Conservation (phyloP, 1,140 invertebrate genomes). For the Schlechtendalia chinensis region DNA sequence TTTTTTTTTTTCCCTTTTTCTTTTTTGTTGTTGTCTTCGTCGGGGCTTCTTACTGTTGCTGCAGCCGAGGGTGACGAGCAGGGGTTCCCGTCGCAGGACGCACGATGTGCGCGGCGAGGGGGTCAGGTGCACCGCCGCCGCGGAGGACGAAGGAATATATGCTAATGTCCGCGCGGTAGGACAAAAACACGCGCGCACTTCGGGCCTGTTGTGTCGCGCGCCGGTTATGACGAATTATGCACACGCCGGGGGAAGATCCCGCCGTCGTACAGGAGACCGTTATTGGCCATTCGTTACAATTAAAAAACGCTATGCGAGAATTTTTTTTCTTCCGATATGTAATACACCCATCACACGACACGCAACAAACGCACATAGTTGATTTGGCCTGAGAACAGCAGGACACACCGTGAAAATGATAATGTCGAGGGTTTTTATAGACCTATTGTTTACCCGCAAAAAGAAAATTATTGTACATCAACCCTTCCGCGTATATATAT, state of each 20-base stretch:
- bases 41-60: not conserved
- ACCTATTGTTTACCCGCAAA: constrained; percentile 37
- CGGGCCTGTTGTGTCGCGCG: constrained; percentile 12
- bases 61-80: constrained; percentile 32
- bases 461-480: constrained; percentile 17
- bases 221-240: constrained; percentile 27
- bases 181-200: constrained; percentile 7
- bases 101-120: not conserved
- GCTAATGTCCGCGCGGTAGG: not conserved
- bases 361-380: not conserved
- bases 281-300: constrained; percentile 50
- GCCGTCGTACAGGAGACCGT: constrained; percentile 9
- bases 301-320: constrained; percentile 42
- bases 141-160: constrained; percentile 19
- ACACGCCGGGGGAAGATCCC: not conserved
- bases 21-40: constrained; percentile 16
- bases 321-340: constrained; percentile 14
- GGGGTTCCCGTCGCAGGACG: constrained; percentile 22
- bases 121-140: not conserved
- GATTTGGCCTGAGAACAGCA: constrained; percentile 46
- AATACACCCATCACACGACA: not conserved
- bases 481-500: constrained; percentile 24
- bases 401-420: constrained; percentile 39
- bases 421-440: constrained; percentile 46
- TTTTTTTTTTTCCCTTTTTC: no score